Percentiles rank a stretch among this genome's conserved stretches.
These are phyloP conservation scores for Tragelaphus buxtoni DNA, from an alignment of 2,113 vertebrate species.

Conservation along the genomic window DNA sequence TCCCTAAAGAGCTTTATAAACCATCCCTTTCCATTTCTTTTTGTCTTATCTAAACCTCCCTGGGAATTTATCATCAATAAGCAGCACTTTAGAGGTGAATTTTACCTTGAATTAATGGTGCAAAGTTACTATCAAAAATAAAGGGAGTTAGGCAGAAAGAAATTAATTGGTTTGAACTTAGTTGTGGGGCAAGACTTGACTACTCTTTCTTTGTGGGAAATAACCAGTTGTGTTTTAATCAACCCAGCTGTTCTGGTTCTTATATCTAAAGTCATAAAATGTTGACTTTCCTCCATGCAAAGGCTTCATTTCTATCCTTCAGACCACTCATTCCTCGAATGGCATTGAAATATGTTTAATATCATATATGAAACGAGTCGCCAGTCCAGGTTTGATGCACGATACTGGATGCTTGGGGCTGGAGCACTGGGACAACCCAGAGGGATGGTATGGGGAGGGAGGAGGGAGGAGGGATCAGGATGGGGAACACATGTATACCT, in stretches of 20 bases:
- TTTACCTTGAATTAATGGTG: neutral
- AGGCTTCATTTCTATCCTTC: neutral
- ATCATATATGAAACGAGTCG: no score
- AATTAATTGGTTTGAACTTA: neutral
- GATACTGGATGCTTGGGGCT: no score
- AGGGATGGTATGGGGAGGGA: no score
- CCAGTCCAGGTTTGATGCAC: no score
- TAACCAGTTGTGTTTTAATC: neutral
- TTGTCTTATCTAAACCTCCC: neutral
- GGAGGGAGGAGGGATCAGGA: no score
- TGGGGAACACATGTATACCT: no score
- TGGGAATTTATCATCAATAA: slow-evolving; percentile 6
- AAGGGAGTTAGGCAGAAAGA: slow-evolving; percentile 2
- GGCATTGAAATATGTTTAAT: no score
- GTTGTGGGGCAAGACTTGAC: neutral
- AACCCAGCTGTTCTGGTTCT: neutral
- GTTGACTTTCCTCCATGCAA: neutral
- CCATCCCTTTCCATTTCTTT: neutral
- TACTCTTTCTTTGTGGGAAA: neutral
- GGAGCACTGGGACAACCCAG: no score
- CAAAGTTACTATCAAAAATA: neutral
- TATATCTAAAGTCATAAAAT: neutral
- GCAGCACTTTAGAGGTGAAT: neutral
- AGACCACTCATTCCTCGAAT: neutral
- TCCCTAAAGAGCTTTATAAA: slow-evolving; percentile 27